phyloP scores from a whole-genome alignment of 2,888 invertebrate species.

The Heliconius ethilla region DNA sequence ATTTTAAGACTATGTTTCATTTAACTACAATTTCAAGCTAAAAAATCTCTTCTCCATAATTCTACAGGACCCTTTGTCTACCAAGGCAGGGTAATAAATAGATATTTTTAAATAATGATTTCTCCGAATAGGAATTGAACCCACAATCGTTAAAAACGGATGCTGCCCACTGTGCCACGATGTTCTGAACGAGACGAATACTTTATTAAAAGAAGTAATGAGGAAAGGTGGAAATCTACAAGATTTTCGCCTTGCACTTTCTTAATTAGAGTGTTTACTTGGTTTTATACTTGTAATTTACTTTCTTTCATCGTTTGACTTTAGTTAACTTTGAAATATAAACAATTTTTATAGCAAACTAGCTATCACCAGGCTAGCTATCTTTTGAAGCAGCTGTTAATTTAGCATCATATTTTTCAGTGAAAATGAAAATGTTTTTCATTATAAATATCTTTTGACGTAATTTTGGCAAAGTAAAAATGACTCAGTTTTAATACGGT shows the following conservation, averaged over 20 bases:
- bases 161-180: too few relatives aligned
- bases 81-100: too few relatives aligned
- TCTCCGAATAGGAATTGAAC: not conserved
- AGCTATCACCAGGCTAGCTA: not conserved
- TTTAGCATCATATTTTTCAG: slow-evolving; percentile 9
- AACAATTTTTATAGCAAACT: slow-evolving; percentile 19
- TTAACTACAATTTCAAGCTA: too few relatives aligned
- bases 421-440: slow-evolving; percentile 4
- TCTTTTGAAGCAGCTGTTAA: slow-evolving; percentile 2
- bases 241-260: slow-evolving; percentile 38
- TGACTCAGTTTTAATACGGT: not conserved
- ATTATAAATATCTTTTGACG: slow-evolving; percentile 7
- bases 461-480: not conserved
- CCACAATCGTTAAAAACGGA: not conserved
- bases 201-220: slow-evolving; percentile 14
- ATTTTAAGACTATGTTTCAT: too few relatives aligned
- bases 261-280: slow-evolving; percentile 40
- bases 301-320: slow-evolving; percentile 28
- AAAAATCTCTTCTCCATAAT: too few relatives aligned
- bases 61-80: too few relatives aligned
- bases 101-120: too few relatives aligned
- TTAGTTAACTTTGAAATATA: slow-evolving; percentile 18
- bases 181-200: not conserved
- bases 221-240: slow-evolving; percentile 25
- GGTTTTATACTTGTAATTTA: slow-evolving; percentile 35